Evolutionary conservation across 2,888 invertebrate genomes (phyloP).

Genomic region (Cephus sareptanus): DNA sequence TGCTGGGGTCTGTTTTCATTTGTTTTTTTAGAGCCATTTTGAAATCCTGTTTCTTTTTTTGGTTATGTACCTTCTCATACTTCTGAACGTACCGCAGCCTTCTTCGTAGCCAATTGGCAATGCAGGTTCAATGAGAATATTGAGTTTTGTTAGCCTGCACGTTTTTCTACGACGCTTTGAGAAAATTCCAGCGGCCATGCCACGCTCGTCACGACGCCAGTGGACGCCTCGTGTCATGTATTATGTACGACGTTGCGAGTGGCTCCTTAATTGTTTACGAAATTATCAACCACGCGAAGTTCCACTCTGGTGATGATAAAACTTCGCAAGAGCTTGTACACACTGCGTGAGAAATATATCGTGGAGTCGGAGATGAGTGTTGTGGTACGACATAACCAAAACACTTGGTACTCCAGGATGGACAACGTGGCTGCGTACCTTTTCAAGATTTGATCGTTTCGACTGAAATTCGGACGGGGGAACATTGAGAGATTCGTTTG

Average conservation of each 20-base stretch:
- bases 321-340: background rate
- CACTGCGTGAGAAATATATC: background rate
- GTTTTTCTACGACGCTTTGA: background rate
- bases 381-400: background rate
- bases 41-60: background rate
- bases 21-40: background rate
- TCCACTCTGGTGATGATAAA: background rate
- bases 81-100: background rate
- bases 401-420: background rate
- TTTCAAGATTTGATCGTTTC: background rate
- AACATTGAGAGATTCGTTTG: background rate
- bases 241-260: background rate
- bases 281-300: background rate
- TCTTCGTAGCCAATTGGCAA: background rate
- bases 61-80: background rate
- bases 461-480: background rate
- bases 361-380: background rate
- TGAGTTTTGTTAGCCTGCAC: background rate
- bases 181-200: background rate
- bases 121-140: background rate
- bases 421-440: background rate
- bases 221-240: background rate
- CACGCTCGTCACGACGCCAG: background rate
- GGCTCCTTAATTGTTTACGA: background rate
- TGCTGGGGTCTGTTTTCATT: background rate